Evolutionary conservation across 1,140 invertebrate species (phyloP), one percentile per base, ranked within the genome.

Genomic region (Temnothorax longispinosus): DNA sequence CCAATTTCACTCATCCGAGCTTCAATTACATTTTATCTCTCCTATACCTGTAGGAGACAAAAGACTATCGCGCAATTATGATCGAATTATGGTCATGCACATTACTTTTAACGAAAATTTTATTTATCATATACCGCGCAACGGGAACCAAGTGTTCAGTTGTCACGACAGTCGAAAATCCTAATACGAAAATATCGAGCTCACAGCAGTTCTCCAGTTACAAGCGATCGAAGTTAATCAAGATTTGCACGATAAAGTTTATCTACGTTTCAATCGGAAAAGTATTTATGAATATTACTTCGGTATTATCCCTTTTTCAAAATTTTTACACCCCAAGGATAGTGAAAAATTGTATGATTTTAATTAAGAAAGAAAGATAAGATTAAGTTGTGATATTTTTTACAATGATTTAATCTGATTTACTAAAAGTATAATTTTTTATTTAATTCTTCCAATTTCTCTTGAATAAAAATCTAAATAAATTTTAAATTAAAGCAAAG

Each of bases 1-100:
- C 54, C 54, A 54, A 84, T 85, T 78, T 85, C 75, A 35, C 27
- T 64, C 82, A 47, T 41, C 74, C 58, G 15, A 65, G 32, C 15
- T 41, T n/a, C 62, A 60, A 50, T 85, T 85, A 76, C 50, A 77
- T 85, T 65, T 85, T 13, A n/a, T 54, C 27, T 18, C 72, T 13
- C 60, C n/a, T 35, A 3, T 41, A 27, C 13, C 32, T 6, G 10
- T 7, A 15, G 13, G 38, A 18, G 27, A 65, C 50, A 32, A 78
- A 65, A 78, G 64, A 52, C 18, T 78, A 64, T 78, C 18, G 38
- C 27, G 6, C 44, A 35, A 74, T 74, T 47, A 74, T 15, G 50
- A 56, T 56, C 27, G 11, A 72, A 74, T 74, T 58, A 60, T 32
- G 65, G 44, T 56, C 41, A 18, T n/a, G 4, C 18, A 35, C n/a